phyloP scores from a whole-genome alignment of 2,888 invertebrate genomes.

The Tetragonisca angustula region DNA sequence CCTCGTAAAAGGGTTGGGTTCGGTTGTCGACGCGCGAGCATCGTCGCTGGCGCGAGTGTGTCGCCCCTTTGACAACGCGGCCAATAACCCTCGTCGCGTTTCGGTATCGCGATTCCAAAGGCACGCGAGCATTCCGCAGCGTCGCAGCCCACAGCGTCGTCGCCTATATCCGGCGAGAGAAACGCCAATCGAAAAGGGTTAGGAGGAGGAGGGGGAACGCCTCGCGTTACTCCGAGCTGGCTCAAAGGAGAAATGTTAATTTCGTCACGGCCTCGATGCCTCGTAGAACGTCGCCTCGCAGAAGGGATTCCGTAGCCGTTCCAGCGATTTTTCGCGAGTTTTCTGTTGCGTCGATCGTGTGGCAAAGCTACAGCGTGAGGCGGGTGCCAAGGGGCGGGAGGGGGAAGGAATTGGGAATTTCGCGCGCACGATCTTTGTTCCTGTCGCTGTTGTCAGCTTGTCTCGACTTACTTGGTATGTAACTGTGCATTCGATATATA shows the following conservation, averaged over 20 bases:
- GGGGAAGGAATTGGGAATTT: neutral
- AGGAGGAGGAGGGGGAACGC: no score
- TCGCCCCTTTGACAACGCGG: constrained; percentile 64
- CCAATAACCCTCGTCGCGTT: constrained; percentile 69
- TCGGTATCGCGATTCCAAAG: constrained; percentile 70
- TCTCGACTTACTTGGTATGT: no score
- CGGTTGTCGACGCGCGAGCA: constrained; percentile 48
- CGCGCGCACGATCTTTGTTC: neutral
- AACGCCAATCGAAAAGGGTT: constrained; percentile 50
- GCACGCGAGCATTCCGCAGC: constrained; percentile 55
- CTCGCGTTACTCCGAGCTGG: constrained; percentile 64
- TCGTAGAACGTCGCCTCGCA: neutral
- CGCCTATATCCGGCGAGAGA: constrained; percentile 13
- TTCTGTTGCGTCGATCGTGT: neutral
- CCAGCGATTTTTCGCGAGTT: constrained; percentile 6
- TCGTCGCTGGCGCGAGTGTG: constrained; percentile 18
- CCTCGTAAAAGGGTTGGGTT: constrained; percentile 61
- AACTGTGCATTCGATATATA: no score
- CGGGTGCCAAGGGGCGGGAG: neutral
- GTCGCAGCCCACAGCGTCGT: constrained; percentile 39
- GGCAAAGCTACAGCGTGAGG: neutral
- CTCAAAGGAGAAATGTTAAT: constrained; percentile 69
- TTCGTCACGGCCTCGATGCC: constrained; percentile 44
- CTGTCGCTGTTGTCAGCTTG: no score
- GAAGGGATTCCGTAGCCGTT: neutral